Percentiles rank a stretch among this genome's conserved stretches.
Evolutionary conservation across 2,113 vertebrate genomes (phyloP).

Genomic region (Nibea coibor): DNA sequence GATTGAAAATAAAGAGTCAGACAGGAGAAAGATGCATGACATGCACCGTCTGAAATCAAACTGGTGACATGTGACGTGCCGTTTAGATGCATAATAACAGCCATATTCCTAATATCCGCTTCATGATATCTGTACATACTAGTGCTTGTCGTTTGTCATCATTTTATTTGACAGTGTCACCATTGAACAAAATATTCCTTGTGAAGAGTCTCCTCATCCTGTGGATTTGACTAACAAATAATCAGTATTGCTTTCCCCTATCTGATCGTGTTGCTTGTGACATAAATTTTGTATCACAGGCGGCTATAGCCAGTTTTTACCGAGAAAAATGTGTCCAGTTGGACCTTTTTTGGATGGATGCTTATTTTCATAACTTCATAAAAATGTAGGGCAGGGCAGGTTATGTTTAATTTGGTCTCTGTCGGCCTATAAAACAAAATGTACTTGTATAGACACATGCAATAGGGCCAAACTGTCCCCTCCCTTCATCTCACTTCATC

Average conservation of each 20-base stretch:
- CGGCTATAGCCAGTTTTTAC: neutral
- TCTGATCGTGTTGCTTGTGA: neutral
- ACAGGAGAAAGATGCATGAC: too few species aligned
- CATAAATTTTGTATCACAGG: neutral
- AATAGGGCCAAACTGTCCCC: neutral
- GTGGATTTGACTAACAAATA: neutral
- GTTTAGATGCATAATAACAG: neutral
- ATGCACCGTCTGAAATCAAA: too few species aligned
- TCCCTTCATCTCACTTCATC: neutral
- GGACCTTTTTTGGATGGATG: neutral
- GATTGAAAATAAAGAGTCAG: too few species aligned
- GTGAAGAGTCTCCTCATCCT: neutral
- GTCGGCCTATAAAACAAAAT: neutral
- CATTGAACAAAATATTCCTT: neutral
- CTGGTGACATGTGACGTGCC: too few species aligned
- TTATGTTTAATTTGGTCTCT: constrained; percentile 1
- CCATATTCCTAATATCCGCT: neutral
- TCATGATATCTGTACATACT: neutral
- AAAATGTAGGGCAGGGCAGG: neutral
- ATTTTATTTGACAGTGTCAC: neutral
- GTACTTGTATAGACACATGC: neutral
- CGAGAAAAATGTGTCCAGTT: neutral
- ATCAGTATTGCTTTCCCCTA: neutral
- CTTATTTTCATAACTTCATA: neutral
- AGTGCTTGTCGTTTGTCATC: neutral